Evolutionary conservation across 2,888 invertebrate species (phyloP), one percentile per base, ranked within the genome.

Genomic region (Gymnosoma rotundatum): DNA sequence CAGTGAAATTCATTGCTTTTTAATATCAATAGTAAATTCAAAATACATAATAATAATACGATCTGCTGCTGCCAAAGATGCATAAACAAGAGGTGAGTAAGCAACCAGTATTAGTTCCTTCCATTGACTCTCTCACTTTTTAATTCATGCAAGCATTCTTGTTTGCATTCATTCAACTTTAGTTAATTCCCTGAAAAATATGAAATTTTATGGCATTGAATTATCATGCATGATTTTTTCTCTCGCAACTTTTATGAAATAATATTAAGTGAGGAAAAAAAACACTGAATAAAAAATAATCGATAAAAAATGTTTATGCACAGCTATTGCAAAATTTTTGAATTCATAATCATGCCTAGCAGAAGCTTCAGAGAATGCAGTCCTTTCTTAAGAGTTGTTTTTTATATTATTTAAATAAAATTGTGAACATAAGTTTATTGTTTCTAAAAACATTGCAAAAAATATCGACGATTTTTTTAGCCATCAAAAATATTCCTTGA

Each of bases 1-100:
- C 50, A 73, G 79, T 72, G 83, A 79, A 80, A 83, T 83, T 80
- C 75, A 83, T 66, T 80, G 54, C 75, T 52, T 61, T 67, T 73
- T 72, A 75, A 61, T 32, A 54, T 74, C 73, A 80, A 80, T 83
- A 80, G 73, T 50, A 42, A 42, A 42, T 42, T 42, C 42, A 58
- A 80, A 69, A 69, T 48, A 64, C 32, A 64, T 56, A 72, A 56
- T 38, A 48, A 61, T 54, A 67, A 50, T 45, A 18, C 21, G 20
- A 61, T 32, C 50, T 8, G 52, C 38, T 50, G 69, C 32, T 54
- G 70, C 50, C 61, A 50, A 0, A 64, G 52, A 48, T 54, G 5
- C 76, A 78, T 75, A 66, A 75, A 48, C 79, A 76, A 76, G 76
- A 76, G 80, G 80, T 83, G 83, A 83, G 67, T 83, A 83, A 83